Evolutionary conservation across 2,888 invertebrate genomes (phyloP), one percentile per base, ranked within the genome.

Genomic region (Drosophila subquinaria): DNA sequence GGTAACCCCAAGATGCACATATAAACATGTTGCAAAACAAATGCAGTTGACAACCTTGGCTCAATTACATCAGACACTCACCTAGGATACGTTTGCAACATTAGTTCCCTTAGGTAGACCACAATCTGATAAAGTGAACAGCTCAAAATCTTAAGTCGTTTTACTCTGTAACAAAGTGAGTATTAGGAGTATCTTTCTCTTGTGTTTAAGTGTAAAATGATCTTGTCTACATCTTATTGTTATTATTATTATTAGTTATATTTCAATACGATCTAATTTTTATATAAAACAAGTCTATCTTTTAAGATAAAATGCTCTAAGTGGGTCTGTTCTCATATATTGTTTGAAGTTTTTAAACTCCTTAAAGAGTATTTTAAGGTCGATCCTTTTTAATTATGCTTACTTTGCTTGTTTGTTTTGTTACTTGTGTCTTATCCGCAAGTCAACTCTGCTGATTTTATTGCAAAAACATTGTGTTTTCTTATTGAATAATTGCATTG

Each of bases 31-130:
- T 80, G 81, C 63, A 69, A 82, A 83, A 59, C 88, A 82, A 89
- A 76, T 86, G 81, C 83, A 86, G 80, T 81, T 77, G 77, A 77
- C 78, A 81, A 56, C 30, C 59, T 67, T 63, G 66, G 35, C 17
- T 69, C 66, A 63, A 76, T 80, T 70, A 76, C 76, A 76, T 23
- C 57, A 13, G 50, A 60, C 60, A 53, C 0, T 45, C 64, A 53
- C 35, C 50, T 17, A 40, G 70, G 15, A 51, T 17, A 36, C 17
- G n/a, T 47, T 23, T n/a, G 23, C 38, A 50, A 36, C 27, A 40
- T 3, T 13, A 9, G 30, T 15, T 70, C 69, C 62, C 70, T 36
- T 30, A 64, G 66, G 71, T 38, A 51, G 55, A 80, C 81, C 76
- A 71, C 76, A 76, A 76, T 77, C 80, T 77, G 77, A 43, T 50